Evolutionary conservation across 2,797 vertebrate genomes (phyloP).

Genomic region (Enteromius fasciolatus): DNA sequence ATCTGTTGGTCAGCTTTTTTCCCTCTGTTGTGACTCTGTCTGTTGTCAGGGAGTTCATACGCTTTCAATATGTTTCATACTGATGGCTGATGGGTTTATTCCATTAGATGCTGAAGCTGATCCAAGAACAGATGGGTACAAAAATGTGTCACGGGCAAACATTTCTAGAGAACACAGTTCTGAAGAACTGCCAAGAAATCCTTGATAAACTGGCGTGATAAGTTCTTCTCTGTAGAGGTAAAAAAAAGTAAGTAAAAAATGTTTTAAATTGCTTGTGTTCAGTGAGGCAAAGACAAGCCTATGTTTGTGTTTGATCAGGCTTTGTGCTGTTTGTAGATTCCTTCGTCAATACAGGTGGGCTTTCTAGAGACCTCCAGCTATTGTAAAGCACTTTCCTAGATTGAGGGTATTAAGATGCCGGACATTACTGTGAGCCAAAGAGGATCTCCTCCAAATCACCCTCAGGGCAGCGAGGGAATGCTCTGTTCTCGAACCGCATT

Average conservation of each 20-base stretch:
- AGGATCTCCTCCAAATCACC: slow-evolving; percentile 15
- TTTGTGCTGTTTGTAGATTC: slow-evolving; percentile 31
- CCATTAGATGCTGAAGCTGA: slow-evolving; percentile 14
- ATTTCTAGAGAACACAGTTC: not conserved
- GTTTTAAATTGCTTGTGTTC: not conserved
- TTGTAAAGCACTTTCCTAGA: slow-evolving; percentile 7
- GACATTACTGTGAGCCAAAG: slow-evolving; percentile 24
- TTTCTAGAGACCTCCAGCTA: not conserved
- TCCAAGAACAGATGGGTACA: slow-evolving; percentile 13
- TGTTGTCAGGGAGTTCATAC: slow-evolving; percentile 30
- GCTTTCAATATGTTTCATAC: not conserved
- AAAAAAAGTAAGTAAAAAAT: not conserved
- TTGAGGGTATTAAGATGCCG: slow-evolving; percentile 21
- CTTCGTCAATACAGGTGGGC: slow-evolving; percentile 1
- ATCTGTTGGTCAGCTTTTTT: not conserved
- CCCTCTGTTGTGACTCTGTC: slow-evolving; percentile 32
- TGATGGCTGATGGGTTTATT: slow-evolving; percentile 36
- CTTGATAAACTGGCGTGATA: not conserved
- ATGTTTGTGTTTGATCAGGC: slow-evolving; percentile 31
- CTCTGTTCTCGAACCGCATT: not conserved
- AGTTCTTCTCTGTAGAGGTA: not conserved
- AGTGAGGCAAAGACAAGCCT: slow-evolving; percentile 2
- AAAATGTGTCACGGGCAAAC: slow-evolving; percentile 9
- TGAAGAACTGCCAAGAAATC: slow-evolving; percentile 11
- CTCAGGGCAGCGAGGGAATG: not conserved